Percentiles rank a stretch among this genome's conserved stretches.
Conservation (phyloP, 53 echinoderm and acorn worm genomes). For the Arbacia lixula region DNA sequence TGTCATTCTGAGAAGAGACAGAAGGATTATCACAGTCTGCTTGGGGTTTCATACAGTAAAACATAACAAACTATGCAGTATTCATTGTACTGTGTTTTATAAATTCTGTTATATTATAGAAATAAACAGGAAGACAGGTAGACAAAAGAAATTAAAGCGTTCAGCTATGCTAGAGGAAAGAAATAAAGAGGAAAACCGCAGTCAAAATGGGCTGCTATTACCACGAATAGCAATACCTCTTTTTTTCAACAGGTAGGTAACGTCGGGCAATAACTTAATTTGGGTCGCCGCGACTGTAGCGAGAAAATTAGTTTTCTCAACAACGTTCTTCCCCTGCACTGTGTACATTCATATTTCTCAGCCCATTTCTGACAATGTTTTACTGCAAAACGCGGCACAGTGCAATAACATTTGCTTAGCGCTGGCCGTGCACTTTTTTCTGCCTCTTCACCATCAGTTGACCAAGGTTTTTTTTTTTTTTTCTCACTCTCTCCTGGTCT, state of each 20-base stretch:
- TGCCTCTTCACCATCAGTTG: background rate
- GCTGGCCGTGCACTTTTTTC: constrained; percentile 34
- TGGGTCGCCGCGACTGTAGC: background rate
- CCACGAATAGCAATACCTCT: too few relatives aligned
- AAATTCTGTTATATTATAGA: too few relatives aligned
- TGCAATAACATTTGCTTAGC: constrained; percentile 38
- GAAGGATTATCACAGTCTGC: too few relatives aligned
- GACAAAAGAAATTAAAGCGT: too few relatives aligned
- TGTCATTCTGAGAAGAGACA: too few relatives aligned
- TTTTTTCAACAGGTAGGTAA: constrained; percentile 2
- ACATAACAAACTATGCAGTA: too few relatives aligned
- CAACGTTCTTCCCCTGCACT: background rate
- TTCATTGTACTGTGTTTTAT: too few relatives aligned
- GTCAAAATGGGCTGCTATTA: too few relatives aligned
- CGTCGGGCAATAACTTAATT: constrained; percentile 34
- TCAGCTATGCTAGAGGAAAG: too few relatives aligned
- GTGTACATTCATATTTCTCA: constrained; percentile 28
- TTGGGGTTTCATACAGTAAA: too few relatives aligned
- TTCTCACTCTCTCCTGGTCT: background rate
- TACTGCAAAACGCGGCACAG: constrained; percentile 16
- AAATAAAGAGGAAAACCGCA: too few relatives aligned
- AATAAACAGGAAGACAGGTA: too few relatives aligned
- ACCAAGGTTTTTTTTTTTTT: background rate
- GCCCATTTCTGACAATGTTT: constrained; percentile 12
- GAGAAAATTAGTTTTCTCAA: constrained; percentile 32